Evolutionary conservation across 2,113 vertebrate genomes (phyloP).

Genomic region (Bostrychus sinensis): DNA sequence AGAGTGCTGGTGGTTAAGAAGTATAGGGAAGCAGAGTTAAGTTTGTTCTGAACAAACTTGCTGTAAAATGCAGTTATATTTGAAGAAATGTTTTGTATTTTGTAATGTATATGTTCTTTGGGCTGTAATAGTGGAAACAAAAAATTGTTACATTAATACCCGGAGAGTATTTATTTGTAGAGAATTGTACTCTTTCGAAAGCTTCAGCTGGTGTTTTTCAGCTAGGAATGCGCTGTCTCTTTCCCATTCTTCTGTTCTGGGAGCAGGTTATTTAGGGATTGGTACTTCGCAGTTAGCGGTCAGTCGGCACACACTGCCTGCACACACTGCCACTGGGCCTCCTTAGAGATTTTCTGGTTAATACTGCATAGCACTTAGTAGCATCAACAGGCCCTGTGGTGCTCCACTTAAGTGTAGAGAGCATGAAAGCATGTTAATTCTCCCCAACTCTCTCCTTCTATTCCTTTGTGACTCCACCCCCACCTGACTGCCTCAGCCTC

Average conservation of each 20-base stretch:
- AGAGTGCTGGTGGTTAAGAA: slow-evolving; percentile 45
- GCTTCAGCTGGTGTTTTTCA: slow-evolving; percentile 28
- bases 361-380: slow-evolving; percentile 78
- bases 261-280: slow-evolving; percentile 51
- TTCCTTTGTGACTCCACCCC: slow-evolving; percentile 40
- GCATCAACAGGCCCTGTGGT: slow-evolving; percentile 64
- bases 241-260: slow-evolving; percentile 24
- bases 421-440: slow-evolving; percentile 72
- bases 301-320: slow-evolving; percentile 24
- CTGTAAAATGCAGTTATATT: not conserved
- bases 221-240: slow-evolving; percentile 14
- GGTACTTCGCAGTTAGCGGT: slow-evolving; percentile 59
- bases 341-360: slow-evolving; percentile 70
- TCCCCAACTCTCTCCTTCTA: slow-evolving; percentile 47
- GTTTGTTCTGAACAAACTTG: too few relatives aligned
- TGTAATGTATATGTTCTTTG: too few relatives aligned
- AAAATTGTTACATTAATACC: too few relatives aligned
- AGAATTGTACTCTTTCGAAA: slow-evolving; percentile 38
- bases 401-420: slow-evolving; percentile 56
- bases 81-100: not conserved
- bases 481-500: slow-evolving; percentile 11
- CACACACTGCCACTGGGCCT: slow-evolving; percentile 36
- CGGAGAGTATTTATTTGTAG: too few relatives aligned
- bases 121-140: too few relatives aligned
- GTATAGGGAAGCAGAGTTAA: slow-evolving; percentile 34